Percentiles rank a stretch among this genome's conserved stretches.
phyloP scores from a whole-genome alignment of 2,113 vertebrate species.

The Ceyx melanurus region DNA sequence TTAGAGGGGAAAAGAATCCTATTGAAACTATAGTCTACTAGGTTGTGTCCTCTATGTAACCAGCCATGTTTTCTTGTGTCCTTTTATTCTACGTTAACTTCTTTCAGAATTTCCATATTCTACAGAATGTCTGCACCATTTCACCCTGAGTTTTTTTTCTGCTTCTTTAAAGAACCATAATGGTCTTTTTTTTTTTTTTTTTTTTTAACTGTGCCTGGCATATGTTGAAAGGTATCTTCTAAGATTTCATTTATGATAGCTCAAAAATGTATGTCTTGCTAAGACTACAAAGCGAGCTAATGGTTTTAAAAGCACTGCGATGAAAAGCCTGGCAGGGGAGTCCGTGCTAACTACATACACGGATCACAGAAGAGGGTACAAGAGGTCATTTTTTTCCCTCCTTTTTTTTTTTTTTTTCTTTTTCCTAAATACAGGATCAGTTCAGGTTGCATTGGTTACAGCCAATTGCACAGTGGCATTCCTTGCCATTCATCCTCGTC shows the following conservation, averaged over 20 bases:
- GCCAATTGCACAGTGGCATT: conserved; percentile 63
- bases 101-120: conserved; percentile 49
- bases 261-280: conserved; percentile 58
- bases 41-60: neutral
- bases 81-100: conserved; percentile 1
- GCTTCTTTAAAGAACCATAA: conserved; percentile 37
- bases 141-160: conserved; percentile 17
- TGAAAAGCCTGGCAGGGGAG: conserved; percentile 69
- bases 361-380: conserved; percentile 53
- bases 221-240: conserved; percentile 73
- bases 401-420: neutral
- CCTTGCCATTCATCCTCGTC: conserved; percentile 53
- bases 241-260: conserved; percentile 68
- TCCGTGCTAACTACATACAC: conserved; percentile 48
- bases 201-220: conserved; percentile 51
- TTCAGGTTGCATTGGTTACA: conserved; percentile 62
- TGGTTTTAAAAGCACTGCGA: conserved; percentile 66
- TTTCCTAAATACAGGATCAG: conserved; percentile 11
- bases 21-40: neutral
- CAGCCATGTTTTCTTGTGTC: neutral
- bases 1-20: neutral
- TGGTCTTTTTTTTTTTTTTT: conserved; percentile 52
- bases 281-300: conserved; percentile 68
- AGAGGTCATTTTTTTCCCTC: conserved; percentile 29
- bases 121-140: neutral